Conservation (phyloP, 2,888 invertebrate genomes). For the Phyllotreta striolata region DNA sequence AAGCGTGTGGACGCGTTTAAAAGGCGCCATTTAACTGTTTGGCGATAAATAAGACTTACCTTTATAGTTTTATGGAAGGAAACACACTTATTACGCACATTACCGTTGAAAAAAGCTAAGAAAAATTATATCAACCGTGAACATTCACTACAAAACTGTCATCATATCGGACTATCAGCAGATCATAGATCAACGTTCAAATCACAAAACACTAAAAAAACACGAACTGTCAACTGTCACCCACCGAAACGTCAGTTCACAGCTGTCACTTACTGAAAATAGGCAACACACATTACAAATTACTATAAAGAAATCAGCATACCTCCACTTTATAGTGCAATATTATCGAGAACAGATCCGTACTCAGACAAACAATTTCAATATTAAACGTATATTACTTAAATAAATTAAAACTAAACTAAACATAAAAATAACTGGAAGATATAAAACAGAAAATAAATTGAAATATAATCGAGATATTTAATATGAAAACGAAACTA, state of each 20-base stretch:
- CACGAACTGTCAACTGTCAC: constrained; percentile 6
- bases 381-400: constrained; percentile 8
- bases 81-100: constrained; percentile 23
- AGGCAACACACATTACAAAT: too few relatives aligned
- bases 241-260: too few relatives aligned
- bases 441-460: constrained; percentile 6
- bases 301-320: too few relatives aligned
- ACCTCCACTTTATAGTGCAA: too few relatives aligned
- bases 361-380: neutral
- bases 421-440: neutral
- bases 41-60: constrained; percentile 13
- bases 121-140: constrained; percentile 18
- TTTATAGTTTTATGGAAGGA: constrained; percentile 19
- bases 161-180: neutral
- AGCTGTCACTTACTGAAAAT: too few relatives aligned
- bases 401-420: neutral
- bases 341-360: too few relatives aligned
- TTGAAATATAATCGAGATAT: constrained; percentile 5
- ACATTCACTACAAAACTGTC: constrained; percentile 11
- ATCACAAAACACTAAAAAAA: neutral
- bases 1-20: constrained; percentile 16
- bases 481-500: constrained; percentile 43
- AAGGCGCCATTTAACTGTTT: neutral
- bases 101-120: constrained; percentile 19
- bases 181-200: constrained; percentile 1